Conservation (phyloP, 2,888 invertebrate genomes). For the Aleiodes testaceus region DNA sequence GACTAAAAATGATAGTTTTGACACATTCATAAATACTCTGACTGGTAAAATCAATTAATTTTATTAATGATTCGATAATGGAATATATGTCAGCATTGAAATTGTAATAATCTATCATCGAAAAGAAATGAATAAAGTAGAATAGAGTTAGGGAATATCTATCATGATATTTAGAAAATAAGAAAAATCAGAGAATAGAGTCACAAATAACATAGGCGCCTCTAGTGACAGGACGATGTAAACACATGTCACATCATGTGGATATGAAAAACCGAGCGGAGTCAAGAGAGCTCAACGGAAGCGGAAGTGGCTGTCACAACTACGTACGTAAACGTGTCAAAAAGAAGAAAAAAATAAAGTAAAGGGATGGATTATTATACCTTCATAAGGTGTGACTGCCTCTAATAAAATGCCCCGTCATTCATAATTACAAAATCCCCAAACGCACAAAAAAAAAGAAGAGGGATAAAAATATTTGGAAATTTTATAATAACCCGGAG, state of each 20-base stretch:
- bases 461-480: constrained; percentile 52
- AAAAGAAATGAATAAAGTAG: neutral
- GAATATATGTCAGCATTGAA: neutral
- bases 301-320: constrained; percentile 72
- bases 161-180: constrained; percentile 20
- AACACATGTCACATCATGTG: constrained; percentile 57
- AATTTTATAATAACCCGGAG: constrained; percentile 46
- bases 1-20: constrained; percentile 19
- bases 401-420: constrained; percentile 32
- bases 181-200: constrained; percentile 40
- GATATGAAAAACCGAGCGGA: constrained; percentile 39
- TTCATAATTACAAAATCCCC: constrained; percentile 25
- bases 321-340: constrained; percentile 68
- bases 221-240: constrained; percentile 50
- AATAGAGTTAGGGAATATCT: neutral
- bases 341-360: neutral
- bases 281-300: constrained; percentile 66
- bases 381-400: constrained; percentile 67
- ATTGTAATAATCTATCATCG: constrained; percentile 20
- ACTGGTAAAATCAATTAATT: constrained; percentile 27
- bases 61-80: constrained; percentile 35
- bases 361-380: constrained; percentile 61
- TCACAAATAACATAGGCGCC: constrained; percentile 31
- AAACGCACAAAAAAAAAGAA: neutral
- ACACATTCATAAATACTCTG: constrained; percentile 32